Conservation (phyloP, 2,888 invertebrate genomes). For the Ectemnius cavifrons region DNA sequence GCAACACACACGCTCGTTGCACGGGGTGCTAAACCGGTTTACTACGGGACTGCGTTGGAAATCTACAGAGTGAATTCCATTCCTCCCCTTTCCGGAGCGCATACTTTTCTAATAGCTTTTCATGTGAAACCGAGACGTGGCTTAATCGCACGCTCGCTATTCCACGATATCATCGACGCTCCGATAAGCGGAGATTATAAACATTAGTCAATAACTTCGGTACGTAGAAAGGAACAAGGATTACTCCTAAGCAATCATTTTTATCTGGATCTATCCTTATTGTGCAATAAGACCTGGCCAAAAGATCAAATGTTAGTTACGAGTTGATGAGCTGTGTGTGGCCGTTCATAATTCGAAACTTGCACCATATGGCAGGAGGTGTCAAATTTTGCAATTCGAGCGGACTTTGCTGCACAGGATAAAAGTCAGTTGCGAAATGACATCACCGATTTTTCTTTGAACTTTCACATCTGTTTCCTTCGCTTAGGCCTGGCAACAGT, state of each 20-base stretch:
- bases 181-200: background rate
- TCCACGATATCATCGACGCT: slow-evolving; percentile 13
- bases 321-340: too few species aligned
- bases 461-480: slow-evolving; percentile 70
- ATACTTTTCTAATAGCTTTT: slow-evolving; percentile 55
- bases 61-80: slow-evolving; percentile 43
- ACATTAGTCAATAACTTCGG: too few species aligned
- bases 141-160: background rate
- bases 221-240: background rate
- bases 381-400: too few species aligned
- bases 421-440: slow-evolving; percentile 24
- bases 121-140: slow-evolving; percentile 14
- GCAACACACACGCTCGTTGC: slow-evolving; percentile 16
- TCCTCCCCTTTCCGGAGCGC: slow-evolving; percentile 55
- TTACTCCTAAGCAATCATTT: too few species aligned
- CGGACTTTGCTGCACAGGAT: background rate
- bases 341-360: too few species aligned
- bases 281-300: too few species aligned
- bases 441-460: slow-evolving; percentile 54
- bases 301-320: too few species aligned
- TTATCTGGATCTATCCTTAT: too few species aligned
- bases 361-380: too few species aligned
- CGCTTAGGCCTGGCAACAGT: slow-evolving; percentile 50
- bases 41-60: slow-evolving; percentile 35
- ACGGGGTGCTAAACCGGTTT: slow-evolving; percentile 41